These are phyloP conservation scores for Tipula helvola DNA, from an alignment of 2,888 invertebrate species.

Conservation along the genomic window DNA sequence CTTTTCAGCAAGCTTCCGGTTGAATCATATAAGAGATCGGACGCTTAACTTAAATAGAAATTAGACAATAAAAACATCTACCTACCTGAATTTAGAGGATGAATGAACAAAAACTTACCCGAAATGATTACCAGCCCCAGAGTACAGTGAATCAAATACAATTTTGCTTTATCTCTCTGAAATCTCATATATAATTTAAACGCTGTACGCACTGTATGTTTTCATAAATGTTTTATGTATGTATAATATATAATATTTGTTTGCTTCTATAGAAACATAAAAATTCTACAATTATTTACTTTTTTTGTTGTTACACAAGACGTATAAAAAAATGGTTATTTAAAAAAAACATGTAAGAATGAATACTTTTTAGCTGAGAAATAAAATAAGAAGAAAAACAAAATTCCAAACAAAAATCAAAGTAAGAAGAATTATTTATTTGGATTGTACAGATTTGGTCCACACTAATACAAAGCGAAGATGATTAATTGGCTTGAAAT, in stretches of 20 bases:
- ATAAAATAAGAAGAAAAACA: background rate
- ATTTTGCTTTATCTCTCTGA: background rate
- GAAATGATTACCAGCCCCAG: background rate
- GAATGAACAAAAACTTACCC: background rate
- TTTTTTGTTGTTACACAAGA: background rate
- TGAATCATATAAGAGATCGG: background rate
- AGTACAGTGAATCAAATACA: background rate
- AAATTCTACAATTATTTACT: background rate
- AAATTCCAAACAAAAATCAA: background rate
- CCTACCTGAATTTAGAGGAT: background rate
- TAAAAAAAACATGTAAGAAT: background rate
- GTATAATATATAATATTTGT: background rate
- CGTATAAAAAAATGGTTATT: background rate
- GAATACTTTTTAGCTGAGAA: background rate
- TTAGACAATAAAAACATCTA: background rate
- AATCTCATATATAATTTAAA: background rate
- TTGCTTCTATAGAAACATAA: background rate
- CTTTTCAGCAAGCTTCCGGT: background rate
- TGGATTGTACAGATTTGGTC: background rate
- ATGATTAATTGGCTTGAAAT: background rate
- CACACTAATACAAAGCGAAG: background rate
- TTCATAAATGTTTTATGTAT: background rate
- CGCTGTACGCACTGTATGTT: background rate
- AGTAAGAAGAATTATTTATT: background rate
- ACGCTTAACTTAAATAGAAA: background rate